phyloP scores from a whole-genome alignment of 2,113 vertebrate species.

The Sterna hirundo region DNA sequence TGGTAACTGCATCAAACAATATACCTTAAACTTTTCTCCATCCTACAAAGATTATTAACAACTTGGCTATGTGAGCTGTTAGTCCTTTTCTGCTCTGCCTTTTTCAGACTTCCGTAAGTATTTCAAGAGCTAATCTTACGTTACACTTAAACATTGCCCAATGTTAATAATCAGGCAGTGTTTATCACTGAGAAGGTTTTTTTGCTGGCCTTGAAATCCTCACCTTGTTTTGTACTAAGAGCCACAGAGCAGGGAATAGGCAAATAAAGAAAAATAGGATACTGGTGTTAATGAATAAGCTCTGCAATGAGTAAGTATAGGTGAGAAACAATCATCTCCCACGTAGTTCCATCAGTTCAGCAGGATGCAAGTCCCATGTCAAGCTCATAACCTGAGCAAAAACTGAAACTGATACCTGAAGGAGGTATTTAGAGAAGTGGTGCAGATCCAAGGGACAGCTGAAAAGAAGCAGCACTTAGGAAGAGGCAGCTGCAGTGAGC shows the following conservation, averaged over 20 bases:
- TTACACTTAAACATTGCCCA: background rate
- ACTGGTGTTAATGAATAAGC: background rate
- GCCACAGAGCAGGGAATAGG: background rate
- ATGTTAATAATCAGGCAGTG: background rate
- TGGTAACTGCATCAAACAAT: too few species aligned
- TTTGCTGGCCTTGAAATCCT: background rate
- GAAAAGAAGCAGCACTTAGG: background rate
- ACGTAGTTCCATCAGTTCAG: background rate
- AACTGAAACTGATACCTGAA: background rate
- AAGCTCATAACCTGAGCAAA: background rate
- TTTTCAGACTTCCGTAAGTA: background rate
- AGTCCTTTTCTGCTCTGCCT: background rate
- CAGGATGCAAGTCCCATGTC: background rate
- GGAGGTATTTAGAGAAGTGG: background rate
- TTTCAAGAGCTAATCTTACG: slow-evolving; percentile 63
- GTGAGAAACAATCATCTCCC: background rate
- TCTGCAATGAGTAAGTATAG: background rate
- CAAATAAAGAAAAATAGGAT: background rate
- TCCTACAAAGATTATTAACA: background rate
- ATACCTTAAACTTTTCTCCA: background rate
- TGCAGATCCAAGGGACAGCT: background rate
- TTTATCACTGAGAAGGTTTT: background rate
- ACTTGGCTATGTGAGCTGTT: background rate
- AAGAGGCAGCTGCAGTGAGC: background rate
- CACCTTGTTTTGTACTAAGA: background rate